Conservation (phyloP, 1,140 invertebrate species). For the Homalodisca vitripennis region DNA sequence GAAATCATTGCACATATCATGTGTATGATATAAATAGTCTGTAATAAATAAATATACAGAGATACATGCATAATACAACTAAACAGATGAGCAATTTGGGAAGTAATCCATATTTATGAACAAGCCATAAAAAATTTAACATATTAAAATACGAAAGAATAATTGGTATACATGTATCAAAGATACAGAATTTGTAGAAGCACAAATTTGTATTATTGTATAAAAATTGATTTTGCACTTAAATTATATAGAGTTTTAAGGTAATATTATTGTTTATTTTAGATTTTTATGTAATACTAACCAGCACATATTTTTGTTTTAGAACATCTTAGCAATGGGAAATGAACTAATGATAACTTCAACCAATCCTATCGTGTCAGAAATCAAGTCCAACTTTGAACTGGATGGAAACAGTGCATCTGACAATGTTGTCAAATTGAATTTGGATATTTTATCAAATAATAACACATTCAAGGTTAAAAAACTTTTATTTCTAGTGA, state of each 20-base stretch:
- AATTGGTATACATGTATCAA: too few relatives aligned
- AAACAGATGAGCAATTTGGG: too few relatives aligned
- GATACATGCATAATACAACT: too few relatives aligned
- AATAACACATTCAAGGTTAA: slow-evolving; percentile 15
- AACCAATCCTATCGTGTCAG: background rate
- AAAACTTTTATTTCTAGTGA: too few relatives aligned
- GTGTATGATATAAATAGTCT: too few relatives aligned
- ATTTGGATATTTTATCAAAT: background rate
- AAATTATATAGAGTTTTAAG: background rate
- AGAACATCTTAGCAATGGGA: background rate
- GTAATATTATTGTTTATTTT: background rate
- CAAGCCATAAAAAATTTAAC: too few relatives aligned
- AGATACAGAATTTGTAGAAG: too few relatives aligned
- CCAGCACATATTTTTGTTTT: background rate
- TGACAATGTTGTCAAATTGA: background rate
- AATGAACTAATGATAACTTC: slow-evolving; percentile 9
- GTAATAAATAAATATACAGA: too few relatives aligned
- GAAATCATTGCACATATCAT: too few relatives aligned
- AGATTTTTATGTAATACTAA: background rate
- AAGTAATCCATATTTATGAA: too few relatives aligned
- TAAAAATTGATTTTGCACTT: background rate
- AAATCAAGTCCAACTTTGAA: slow-evolving; percentile 9
- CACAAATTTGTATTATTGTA: too few relatives aligned
- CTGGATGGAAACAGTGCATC: background rate
- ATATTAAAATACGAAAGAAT: too few relatives aligned